A percentile compares a stretch with the other conserved stretches of the same genome.
These are phyloP conservation scores for Antitype chi DNA, from an alignment of 2,888 invertebrate genomes.

Conservation along the genomic window DNA sequence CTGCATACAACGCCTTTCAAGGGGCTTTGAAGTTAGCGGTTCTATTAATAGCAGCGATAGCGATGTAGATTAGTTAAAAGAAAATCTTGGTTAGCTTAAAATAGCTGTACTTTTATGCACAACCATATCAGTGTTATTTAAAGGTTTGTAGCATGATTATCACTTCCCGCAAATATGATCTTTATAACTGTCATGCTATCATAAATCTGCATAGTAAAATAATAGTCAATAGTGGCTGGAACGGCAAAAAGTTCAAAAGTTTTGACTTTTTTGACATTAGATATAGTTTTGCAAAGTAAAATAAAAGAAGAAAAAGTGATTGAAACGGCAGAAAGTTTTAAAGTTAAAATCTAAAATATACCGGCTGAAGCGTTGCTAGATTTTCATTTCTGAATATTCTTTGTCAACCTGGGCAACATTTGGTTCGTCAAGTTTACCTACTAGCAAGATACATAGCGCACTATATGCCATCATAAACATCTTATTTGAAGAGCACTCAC, in stretches of 20 bases:
- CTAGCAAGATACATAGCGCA: background rate
- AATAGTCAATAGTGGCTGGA: background rate
- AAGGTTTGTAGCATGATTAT: too few species aligned
- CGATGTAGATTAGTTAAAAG: background rate
- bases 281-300: background rate
- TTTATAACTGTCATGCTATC: background rate
- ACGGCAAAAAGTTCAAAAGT: background rate
- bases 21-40: background rate
- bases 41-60: background rate
- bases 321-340: background rate
- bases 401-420: background rate
- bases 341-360: background rate
- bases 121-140: background rate
- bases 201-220: background rate
- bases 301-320: background rate
- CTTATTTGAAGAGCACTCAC: constrained; percentile 51
- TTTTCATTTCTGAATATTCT: background rate
- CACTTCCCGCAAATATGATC: too few species aligned
- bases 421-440: background rate
- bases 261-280: too few species aligned
- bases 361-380: background rate
- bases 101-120: background rate
- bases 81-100: background rate
- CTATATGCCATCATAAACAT: constrained; percentile 34
- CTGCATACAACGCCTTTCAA: constrained; percentile 5